A percentile compares a stretch with the other conserved stretches of the same genome.
Conservation (phyloP, 2,888 invertebrate genomes). For the Drosophila niveifrons region DNA sequence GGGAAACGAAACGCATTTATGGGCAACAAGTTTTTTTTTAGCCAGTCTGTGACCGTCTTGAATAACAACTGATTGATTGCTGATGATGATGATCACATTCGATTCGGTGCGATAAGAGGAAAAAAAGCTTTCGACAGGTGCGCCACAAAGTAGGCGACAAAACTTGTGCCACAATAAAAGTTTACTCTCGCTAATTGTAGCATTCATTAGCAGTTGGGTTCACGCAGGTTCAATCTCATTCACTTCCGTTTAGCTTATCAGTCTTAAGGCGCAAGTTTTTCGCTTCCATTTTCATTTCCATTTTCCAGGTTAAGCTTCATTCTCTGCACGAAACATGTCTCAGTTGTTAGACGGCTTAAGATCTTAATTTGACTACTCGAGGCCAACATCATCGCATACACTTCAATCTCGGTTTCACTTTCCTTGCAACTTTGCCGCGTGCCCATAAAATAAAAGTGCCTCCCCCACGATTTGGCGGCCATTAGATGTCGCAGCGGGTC, state of each 20-base stretch:
- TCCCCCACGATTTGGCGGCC: conserved; percentile 44
- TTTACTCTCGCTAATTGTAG: conserved; percentile 41
- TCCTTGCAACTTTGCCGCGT: conserved; percentile 1
- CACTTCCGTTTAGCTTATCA: conserved; percentile 3
- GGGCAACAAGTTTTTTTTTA: not conserved
- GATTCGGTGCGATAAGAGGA: conserved; percentile 32
- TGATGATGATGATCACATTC: conserved; percentile 48
- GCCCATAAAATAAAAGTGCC: conserved; percentile 55
- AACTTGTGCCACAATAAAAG: conserved; percentile 17
- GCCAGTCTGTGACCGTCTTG: conserved; percentile 18
- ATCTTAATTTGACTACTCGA: conserved; percentile 44
- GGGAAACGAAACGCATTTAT: conserved; percentile 17
- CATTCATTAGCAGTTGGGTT: conserved; percentile 33
- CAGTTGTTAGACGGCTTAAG: conserved; percentile 47
- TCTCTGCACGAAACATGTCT: conserved; percentile 19
- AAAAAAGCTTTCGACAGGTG: conserved; percentile 13
- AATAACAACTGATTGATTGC: conserved; percentile 33
- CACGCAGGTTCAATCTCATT: not conserved
- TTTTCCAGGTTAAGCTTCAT: conserved; percentile 35
- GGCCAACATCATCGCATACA: not conserved
- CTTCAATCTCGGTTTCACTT: conserved; percentile 25
- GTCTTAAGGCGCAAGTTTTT: conserved; percentile 31
- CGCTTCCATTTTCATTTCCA: not conserved
- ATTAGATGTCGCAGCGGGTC: conserved; percentile 29
- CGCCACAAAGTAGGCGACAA: conserved; percentile 43